Base-by-base conservation (phyloP, 2,797 vertebrate genomes). In the Centroberyx gerrardi region DNA sequence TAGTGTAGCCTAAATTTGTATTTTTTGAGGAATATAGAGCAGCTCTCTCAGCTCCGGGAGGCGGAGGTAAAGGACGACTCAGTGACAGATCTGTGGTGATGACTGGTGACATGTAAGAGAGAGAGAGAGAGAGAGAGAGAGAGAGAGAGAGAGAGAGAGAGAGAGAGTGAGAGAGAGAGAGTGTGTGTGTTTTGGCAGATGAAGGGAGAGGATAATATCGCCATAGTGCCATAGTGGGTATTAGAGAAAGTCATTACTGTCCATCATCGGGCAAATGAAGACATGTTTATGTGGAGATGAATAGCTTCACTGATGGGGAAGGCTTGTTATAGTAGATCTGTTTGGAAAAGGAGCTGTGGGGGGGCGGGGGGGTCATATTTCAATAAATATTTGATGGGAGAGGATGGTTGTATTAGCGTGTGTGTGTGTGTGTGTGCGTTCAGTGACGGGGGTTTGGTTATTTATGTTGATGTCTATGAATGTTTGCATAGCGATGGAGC, bases 361-460 rank as follows among this genome's bases (percentile, higher is more conserved):
- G 22, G 22, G 22, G 22, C 13, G 8, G 29, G 68, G 73, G 81
- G 54, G 63, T 91, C 70, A 82, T 76, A 77, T 90, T 89, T 80
- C 89, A 86, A 84, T 92, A 87, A 92, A 92, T 90, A 91, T 92
- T 91, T 90, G 68, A 92, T 92, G 64, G 72, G 52, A 1, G 14
- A 73, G 42, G 62, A 68, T 13, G 48, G 66, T 55, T 80, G 46
- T 66, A 56, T 76, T 60, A 29, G 72, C 2, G 7, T 48, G 68
- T 60, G 56, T 69, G 64, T 54, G 55, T 65, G 53, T 49, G 36
- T 33, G 36, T 58, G 60, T 56, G 29, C 22, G 3, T 74, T 61
- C 55, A 31, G 60, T 58, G 60, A 10, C 22, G 71, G 51, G 49
- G 53, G 58, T 58, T 44, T 56, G 31, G 48, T 67, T 83, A 70